Percentiles rank a stretch among this genome's conserved stretches.
phyloP scores from a whole-genome alignment of 2,113 vertebrate species.

The Lampris megalopsis region DNA sequence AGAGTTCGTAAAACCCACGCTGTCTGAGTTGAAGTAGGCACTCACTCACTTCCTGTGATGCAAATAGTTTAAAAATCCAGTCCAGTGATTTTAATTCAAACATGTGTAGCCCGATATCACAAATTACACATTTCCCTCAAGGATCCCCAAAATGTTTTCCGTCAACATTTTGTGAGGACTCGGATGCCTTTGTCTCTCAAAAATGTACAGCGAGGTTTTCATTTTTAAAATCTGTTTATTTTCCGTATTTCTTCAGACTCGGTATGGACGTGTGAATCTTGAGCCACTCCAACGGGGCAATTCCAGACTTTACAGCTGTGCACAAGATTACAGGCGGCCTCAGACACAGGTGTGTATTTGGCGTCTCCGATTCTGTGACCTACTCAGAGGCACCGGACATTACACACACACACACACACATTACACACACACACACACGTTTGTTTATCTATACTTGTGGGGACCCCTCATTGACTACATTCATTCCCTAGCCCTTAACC shows the following conservation, averaged over 20 bases:
- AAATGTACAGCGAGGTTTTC: background rate
- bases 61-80: too few relatives aligned
- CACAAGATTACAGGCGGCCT: conserved; percentile 25
- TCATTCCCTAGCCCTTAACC: too few relatives aligned
- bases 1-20: too few relatives aligned
- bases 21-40: too few relatives aligned
- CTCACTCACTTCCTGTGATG: background rate
- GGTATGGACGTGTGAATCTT: background rate
- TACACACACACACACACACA: background rate
- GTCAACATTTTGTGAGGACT: too few relatives aligned
- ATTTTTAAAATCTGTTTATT: background rate
- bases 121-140: too few relatives aligned
- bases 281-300: background rate
- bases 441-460: too few relatives aligned
- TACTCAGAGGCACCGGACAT: conserved; percentile 35
- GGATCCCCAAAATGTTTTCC: too few relatives aligned
- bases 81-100: too few relatives aligned
- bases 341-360: conserved; percentile 57
- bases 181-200: background rate
- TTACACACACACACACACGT: background rate
- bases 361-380: conserved; percentile 52
- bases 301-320: conserved; percentile 22
- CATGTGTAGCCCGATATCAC: too few relatives aligned
- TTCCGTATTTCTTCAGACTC: background rate
- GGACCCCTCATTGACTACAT: too few relatives aligned